phyloP scores from a whole-genome alignment of 2,888 invertebrate genomes.

The Ochlodes sylvanus region DNA sequence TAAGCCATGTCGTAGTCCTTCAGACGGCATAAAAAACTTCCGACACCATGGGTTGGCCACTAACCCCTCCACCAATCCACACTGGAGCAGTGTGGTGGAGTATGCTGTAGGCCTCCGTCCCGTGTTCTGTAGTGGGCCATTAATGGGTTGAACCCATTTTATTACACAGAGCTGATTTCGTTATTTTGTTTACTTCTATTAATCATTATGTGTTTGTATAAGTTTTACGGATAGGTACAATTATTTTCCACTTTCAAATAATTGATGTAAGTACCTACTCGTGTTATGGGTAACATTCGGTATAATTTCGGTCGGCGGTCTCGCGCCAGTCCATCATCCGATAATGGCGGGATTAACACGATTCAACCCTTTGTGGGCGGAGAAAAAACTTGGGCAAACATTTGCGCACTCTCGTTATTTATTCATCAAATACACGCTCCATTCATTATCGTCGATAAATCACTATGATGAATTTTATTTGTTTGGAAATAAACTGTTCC shows the following conservation, averaged over 20 bases:
- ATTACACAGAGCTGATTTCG: no score
- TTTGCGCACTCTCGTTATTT: conserved; percentile 68
- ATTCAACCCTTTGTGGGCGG: conserved; percentile 78
- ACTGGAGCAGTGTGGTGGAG: no score
- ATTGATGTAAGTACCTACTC: background rate
- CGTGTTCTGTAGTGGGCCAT: no score
- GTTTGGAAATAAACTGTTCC: background rate
- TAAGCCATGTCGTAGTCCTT: no score
- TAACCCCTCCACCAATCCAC: no score
- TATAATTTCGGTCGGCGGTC: conserved; percentile 60
- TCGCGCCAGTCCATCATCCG: conserved; percentile 65
- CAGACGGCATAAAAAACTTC: no score
- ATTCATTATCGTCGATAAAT: conserved; percentile 50
- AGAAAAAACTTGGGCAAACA: conserved; percentile 74
- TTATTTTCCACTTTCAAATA: background rate
- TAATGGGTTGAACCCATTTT: no score
- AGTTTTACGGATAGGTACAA: no score
- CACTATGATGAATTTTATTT: conserved; percentile 10
- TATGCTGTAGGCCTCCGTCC: no score
- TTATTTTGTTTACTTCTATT: no score
- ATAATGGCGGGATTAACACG: conserved; percentile 79
- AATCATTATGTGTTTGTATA: no score
- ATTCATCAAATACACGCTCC: conserved; percentile 65
- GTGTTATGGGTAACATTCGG: conserved; percentile 62
- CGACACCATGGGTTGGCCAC: no score